A percentile compares a stretch with the other conserved stretches of the same genome.
These are phyloP conservation scores for Pangasianodon gigas DNA, from an alignment of 2,113 vertebrate genomes.

Conservation along the genomic window DNA sequence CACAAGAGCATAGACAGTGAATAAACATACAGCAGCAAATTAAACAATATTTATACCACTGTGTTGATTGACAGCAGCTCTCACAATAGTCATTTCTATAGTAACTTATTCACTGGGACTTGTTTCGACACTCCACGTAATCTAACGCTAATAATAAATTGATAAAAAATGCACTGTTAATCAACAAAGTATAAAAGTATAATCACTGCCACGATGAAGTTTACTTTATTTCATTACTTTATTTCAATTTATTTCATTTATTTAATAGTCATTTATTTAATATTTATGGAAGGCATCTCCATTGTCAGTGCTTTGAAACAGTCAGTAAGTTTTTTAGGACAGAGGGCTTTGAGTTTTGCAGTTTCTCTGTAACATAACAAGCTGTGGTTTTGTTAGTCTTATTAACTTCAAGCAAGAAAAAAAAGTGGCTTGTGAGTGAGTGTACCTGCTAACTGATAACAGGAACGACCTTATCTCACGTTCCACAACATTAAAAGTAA, in stretches of 20 bases:
- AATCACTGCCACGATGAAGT: background rate
- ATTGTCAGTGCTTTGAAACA: background rate
- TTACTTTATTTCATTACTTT: background rate
- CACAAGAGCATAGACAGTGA: conserved; percentile 50
- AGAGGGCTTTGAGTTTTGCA: no score
- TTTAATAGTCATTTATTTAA: background rate
- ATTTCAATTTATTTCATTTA: no score
- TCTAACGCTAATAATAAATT: background rate
- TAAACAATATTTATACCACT: background rate
- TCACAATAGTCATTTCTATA: background rate
- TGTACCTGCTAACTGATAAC: background rate
- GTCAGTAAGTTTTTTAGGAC: background rate
- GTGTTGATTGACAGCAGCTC: background rate
- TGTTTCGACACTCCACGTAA: background rate
- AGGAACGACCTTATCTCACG: background rate
- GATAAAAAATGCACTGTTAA: background rate
- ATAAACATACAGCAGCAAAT: conserved; percentile 27
- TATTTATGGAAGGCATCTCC: background rate
- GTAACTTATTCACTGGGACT: background rate
- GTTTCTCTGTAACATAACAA: no score
- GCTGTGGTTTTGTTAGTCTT: background rate
- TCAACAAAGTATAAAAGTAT: background rate
- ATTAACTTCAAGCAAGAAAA: background rate
- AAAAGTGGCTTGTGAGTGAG: background rate
- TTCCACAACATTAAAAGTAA: background rate